Evolutionary conservation across 2,797 vertebrate genomes (phyloP).

Genomic region (Cossypha dichroa): DNA sequence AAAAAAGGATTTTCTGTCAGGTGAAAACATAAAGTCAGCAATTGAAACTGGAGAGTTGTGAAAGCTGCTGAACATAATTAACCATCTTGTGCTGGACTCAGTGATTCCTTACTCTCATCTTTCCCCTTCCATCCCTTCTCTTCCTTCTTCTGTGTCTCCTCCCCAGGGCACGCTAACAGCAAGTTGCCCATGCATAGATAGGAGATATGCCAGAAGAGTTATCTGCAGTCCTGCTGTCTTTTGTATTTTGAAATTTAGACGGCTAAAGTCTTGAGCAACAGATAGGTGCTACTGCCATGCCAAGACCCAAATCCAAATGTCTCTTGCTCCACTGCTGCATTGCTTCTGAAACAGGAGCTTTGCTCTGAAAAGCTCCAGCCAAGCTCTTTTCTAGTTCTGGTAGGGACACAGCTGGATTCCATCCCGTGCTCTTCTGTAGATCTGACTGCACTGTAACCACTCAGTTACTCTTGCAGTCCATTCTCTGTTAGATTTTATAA

Average conservation of each 20-base stretch:
- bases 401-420: neutral
- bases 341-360: neutral
- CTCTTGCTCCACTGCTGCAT: neutral
- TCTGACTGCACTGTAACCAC: neutral
- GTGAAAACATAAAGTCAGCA: neutral
- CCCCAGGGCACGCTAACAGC: fast-evolving
- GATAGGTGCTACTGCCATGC: neutral
- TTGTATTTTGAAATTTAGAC: neutral
- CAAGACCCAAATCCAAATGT: neutral
- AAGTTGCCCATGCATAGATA: neutral
- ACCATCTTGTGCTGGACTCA: neutral
- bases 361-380: neutral
- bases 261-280: neutral
- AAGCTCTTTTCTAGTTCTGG: neutral
- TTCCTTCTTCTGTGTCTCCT: neutral
- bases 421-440: neutral
- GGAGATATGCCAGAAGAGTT: neutral
- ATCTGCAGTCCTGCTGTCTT: neutral
- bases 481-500: neutral
- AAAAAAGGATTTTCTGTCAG: neutral
- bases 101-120: neutral
- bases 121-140: neutral
- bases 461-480: neutral
- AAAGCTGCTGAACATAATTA: neutral
- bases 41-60: neutral